A percentile compares a stretch with the other conserved stretches of the same genome.
These are phyloP conservation scores for Triplophysa dalaica DNA, from an alignment of 2,113 vertebrate species.

Conservation along the genomic window DNA sequence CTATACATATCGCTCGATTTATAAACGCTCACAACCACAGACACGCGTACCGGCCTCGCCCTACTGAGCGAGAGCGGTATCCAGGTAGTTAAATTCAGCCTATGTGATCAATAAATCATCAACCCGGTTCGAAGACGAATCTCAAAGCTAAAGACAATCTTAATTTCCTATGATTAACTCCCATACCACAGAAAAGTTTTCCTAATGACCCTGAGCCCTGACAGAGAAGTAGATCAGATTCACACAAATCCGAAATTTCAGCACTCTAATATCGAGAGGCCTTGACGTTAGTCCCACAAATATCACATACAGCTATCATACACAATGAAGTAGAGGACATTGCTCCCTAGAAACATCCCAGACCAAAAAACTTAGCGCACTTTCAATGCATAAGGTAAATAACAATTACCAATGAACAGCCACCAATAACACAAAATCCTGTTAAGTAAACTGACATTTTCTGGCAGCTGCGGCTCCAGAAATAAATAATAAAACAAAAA, in stretches of 20 bases:
- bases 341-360: neutral
- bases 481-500: too few relatives aligned
- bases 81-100: slow-evolving; percentile 51
- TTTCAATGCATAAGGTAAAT: slow-evolving; percentile 8
- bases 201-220: slow-evolving; percentile 52
- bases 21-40: slow-evolving; percentile 6
- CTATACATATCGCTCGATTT: slow-evolving; percentile 32
- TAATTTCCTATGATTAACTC: slow-evolving; percentile 33
- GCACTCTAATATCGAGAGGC: slow-evolving; percentile 7
- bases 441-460: too few relatives aligned
- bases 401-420: neutral
- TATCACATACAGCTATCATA: neutral
- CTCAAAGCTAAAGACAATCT: slow-evolving; percentile 41
- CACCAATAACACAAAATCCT: too few relatives aligned
- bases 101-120: slow-evolving; percentile 36
- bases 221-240: slow-evolving; percentile 29
- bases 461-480: too few relatives aligned
- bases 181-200: slow-evolving; percentile 48
- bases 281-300: slow-evolving; percentile 11
- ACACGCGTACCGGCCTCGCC: slow-evolving; percentile 18
- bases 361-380: neutral
- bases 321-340: neutral
- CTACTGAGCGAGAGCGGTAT: slow-evolving; percentile 30
- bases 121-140: slow-evolving; percentile 31
- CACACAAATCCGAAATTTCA: neutral